Base-by-base conservation (phyloP, 2,113 vertebrate genomes). In the Thomomys bottae region DNA sequence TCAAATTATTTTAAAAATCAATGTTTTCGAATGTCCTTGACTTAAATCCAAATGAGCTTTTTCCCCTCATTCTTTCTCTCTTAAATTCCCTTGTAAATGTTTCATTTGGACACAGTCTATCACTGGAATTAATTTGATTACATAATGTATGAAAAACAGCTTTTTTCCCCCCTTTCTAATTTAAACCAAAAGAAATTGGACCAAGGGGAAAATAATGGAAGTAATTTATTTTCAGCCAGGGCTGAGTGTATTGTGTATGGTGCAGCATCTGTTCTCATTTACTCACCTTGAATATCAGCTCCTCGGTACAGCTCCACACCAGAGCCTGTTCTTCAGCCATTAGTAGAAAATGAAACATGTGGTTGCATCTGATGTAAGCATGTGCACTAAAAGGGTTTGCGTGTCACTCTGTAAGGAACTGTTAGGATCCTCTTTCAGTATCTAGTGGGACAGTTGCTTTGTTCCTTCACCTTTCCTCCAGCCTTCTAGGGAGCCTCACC, bases 71-170 rank as follows among this genome's bases (percentile, higher is more conserved):
- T n/a, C n/a, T n/a, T 11, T 11, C 14, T 17, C 49, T 49, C 85
- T 28, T 66, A 92, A 96, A 92, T 77, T 87, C 40, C 36, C 67
- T 93, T 24, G 1, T 90, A 84, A 94, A 61, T 70, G 40, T 75
- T 92, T 84, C 73, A 76, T 87, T 90, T 94, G 82, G 63, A 80
- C 32, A 45, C 84, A 76, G 71, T 87, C 84, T 83, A 0, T 84
- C 75, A 81, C 64, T 89, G 42, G 40, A 90, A 84, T 96, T 94
- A 94, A 91, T 89, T 91, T 93, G 90, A 94, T 93, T 92, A 91
- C 2, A 77, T 89, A 94, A 89, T 84, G 1, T 72, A 34, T 71
- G 40, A 77, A 75, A 34, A 92, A 71, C 28, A 80, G 61, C 32
- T 71, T 90, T 89, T 88, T 18, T 82, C 42, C n/a, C 90, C 68